A percentile compares a stretch with the other conserved stretches of the same genome.
phyloP scores from a whole-genome alignment of 2,113 vertebrate species.

The Macheiramphus alcinus region DNA sequence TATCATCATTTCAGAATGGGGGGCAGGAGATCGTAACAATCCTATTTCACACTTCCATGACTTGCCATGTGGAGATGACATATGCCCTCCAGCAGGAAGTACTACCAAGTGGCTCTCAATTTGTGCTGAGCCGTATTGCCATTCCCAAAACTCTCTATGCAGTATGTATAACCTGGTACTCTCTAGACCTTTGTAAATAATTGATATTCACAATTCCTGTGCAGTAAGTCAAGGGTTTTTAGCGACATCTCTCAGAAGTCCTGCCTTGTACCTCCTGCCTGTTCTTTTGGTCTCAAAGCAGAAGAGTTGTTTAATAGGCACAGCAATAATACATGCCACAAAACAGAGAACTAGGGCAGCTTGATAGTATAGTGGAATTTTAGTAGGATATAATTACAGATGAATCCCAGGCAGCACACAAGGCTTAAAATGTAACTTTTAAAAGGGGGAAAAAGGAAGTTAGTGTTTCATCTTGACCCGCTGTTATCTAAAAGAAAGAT shows the following conservation, averaged over 20 bases:
- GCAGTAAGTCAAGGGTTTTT: neutral
- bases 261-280: neutral
- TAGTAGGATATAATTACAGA: neutral
- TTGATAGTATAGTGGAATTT: neutral
- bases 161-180: neutral
- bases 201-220: neutral
- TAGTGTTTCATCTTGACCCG: neutral
- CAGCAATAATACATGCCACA: too few species aligned
- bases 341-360: neutral
- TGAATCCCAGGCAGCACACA: neutral
- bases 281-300: neutral
- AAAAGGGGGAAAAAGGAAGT: neutral
- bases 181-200: neutral
- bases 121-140: neutral
- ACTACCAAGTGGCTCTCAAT: neutral
- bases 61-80: neutral
- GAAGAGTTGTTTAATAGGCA: neutral
- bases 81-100: neutral
- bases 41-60: neutral
- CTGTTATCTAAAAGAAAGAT: neutral
- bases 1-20: neutral
- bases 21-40: neutral
- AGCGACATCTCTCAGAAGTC: neutral
- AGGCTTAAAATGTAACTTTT: neutral
- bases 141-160: neutral